Evolutionary conservation across 2,797 vertebrate genomes (phyloP).

Genomic region (Gambusia yucatana): DNA sequence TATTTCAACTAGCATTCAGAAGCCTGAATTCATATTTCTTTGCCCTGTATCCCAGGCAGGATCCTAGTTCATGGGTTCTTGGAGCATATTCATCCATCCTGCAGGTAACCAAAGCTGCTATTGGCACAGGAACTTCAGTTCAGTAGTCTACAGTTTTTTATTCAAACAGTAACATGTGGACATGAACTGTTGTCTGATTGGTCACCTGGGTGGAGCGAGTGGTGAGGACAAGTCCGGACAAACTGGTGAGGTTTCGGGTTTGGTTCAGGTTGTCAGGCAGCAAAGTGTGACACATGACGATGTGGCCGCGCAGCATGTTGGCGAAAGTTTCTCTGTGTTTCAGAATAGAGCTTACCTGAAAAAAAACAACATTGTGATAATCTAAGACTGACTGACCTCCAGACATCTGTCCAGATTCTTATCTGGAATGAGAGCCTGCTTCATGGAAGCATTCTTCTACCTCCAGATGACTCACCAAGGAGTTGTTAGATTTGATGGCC

Average conservation of each 20-base stretch:
- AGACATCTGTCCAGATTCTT: neutral
- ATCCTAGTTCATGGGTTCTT: neutral
- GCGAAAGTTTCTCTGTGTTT: neutral
- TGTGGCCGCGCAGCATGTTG: slow-evolving; percentile 85
- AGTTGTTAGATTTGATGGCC: slow-evolving; percentile 39
- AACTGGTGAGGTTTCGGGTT: slow-evolving; percentile 81
- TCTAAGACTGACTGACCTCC: neutral
- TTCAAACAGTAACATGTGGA: too few species aligned
- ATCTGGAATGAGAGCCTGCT: neutral
- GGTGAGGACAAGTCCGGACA: slow-evolving; percentile 84
- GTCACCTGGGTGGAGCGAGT: slow-evolving; percentile 84
- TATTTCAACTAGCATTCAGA: neutral
- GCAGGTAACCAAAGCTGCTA: neutral
- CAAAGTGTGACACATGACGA: slow-evolving; percentile 87
- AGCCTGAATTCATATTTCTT: neutral
- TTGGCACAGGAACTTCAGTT: neutral
- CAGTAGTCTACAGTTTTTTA: neutral
- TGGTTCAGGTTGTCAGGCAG: slow-evolving; percentile 79
- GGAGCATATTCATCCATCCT: neutral
- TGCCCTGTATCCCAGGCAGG: neutral
- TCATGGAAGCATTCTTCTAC: neutral
- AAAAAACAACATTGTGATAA: neutral
- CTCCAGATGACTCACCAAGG: neutral
- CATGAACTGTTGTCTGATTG: slow-evolving; percentile 4
- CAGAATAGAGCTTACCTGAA: slow-evolving; percentile 57